Evolutionary conservation across 2,113 vertebrate genomes (phyloP), one percentile per base, ranked within the genome.

Genomic region (Apistogramma diplotaenia): DNA sequence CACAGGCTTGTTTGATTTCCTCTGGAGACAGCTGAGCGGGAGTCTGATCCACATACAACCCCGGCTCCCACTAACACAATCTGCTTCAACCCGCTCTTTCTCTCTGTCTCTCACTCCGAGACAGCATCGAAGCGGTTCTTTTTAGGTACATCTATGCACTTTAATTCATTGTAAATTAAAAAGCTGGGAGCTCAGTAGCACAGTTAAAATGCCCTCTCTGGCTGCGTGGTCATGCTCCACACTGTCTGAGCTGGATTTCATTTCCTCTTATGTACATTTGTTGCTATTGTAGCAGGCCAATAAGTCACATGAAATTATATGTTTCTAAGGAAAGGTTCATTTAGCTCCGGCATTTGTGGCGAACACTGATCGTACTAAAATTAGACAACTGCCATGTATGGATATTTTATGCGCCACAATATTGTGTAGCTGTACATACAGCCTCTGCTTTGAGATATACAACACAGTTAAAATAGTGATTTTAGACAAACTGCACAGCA

Each of bases 91-190:
- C 77, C 56, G 21, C 79, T 82, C 83, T 72, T 84, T 79, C 89
- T 87, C 72, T 82, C 87, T 83, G 80, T 91, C 88, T 92, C 90
- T 81, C 79, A 88, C 82, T 74, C 12, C 78, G 79, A 88, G 83
- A 85, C 88, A 35, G 74, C 70, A 81, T 93, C 87, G 91, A 62
- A 21, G 9, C 77, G 53, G 29, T 76, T 73, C 77, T 84, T 92
- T 92, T 86, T 87, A 85, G 90, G 76, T 87, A 84, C 90, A 92
- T 91, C 89, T 79, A 90, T 91, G 88, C 92, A 81, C 89, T 77
- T 75, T 93, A 92, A 94, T 93, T 93, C 92, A 93, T 93, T 73
- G 85, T 87, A 93, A 94, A 94, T 95, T 90, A 92, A 94, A 94
- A 94, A 87, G 88, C 92, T 85, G 46, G 89, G 85, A 90, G 94